Evolutionary conservation across 2,888 invertebrate species (phyloP), one percentile per base, ranked within the genome.

Genomic region (Germaria angustata): DNA sequence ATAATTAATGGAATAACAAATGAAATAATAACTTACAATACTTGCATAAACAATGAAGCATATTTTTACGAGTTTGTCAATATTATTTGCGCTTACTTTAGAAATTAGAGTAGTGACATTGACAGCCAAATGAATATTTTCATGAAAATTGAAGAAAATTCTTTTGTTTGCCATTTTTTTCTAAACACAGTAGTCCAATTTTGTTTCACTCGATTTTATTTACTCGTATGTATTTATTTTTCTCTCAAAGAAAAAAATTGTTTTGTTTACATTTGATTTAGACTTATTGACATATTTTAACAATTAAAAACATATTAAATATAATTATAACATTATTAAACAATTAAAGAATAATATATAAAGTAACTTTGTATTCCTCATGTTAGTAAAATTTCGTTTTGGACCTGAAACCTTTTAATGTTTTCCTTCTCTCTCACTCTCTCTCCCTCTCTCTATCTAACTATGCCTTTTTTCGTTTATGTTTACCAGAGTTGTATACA

Each of bases 371-470:
- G 87, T 81, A 89, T 89, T 89, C 89, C 89, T 89, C 88, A 85
- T 87, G 87, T 89, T 89, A 89, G 89, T 87, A 85, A 89, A 89
- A 89, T 89, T 89, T 89, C 84, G 86, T 89, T 88, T 89, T 89
- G 89, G 89, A 89, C 89, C 89, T 89, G 89, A 89, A 89, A 76
- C 63, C 66, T 63, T 73, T 73, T 51, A 68, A 53, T 51, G 39
- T 55, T 81, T 59, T 76, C 6, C 2, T 7, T 20, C 49, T 20
- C 49, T 34, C 3, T 7, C 20, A 32, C 32, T 55, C 17, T 39
- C 34, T 17, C 15, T 3, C 15, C 15, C 22, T 55, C 8, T 55
- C n/a, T 49, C 15, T n/a, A n/a, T n/a, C n/a, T n/a, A n/a, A n/a
- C n/a, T n/a, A n/a, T n/a, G n/a, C n/a, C n/a, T n/a, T n/a, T n/a